Evolutionary conservation across 2,888 invertebrate genomes (phyloP).

Genomic region (Polyploca ridens): DNA sequence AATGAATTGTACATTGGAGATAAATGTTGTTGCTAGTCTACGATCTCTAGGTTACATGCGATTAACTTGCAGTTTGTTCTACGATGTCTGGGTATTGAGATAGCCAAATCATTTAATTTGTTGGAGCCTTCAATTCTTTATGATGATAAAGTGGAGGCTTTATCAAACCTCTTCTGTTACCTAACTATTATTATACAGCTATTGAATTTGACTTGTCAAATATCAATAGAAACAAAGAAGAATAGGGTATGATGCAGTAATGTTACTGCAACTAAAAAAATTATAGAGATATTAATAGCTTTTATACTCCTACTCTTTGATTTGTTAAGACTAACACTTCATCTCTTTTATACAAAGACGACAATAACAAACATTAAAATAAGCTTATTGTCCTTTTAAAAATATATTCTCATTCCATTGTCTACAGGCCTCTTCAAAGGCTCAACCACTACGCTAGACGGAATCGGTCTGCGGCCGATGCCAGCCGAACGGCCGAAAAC

Average conservation of each 20-base stretch:
- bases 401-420: conserved; percentile 41
- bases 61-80: neutral
- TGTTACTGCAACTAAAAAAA: no score
- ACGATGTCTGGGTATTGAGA: neutral
- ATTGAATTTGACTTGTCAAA: no score
- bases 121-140: no score
- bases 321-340: no score
- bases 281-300: no score
- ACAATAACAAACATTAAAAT: neutral
- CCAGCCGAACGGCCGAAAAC: conserved; percentile 90
- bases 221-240: neutral
- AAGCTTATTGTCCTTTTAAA: neutral
- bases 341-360: no score
- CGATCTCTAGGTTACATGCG: neutral
- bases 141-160: no score
- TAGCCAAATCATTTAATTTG: no score
- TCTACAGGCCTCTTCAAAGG: conserved; percentile 92
- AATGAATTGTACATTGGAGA: neutral
- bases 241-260: no score
- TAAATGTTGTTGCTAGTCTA: neutral
- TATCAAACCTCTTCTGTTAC: no score
- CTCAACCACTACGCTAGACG: conserved; percentile 89
- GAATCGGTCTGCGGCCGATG: conserved; percentile 84
- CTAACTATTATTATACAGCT: no score
- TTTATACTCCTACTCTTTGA: no score